Evolutionary conservation across 2,888 invertebrate genomes (phyloP).

Genomic region (Platyscelio sp.): DNA sequence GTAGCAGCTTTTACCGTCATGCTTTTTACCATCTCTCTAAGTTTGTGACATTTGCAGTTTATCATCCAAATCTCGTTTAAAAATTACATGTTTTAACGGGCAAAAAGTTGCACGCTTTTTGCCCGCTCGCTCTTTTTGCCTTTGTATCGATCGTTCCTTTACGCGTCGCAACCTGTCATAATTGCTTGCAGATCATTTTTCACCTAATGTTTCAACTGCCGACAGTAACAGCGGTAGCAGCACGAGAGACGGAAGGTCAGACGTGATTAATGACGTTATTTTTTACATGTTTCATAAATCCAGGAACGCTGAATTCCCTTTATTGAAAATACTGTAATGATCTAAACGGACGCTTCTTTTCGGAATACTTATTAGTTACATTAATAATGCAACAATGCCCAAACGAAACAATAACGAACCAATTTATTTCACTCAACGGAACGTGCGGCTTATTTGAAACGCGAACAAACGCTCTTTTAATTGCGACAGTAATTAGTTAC

Average conservation of each 20-base stretch:
- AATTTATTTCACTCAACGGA: neutral
- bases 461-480: slow-evolving; percentile 26
- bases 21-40: neutral
- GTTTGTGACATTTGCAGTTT: slow-evolving; percentile 35
- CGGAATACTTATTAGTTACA: slow-evolving; percentile 34
- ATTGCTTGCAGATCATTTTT: slow-evolving; percentile 80
- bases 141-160: slow-evolving; percentile 58
- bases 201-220: slow-evolving; percentile 76
- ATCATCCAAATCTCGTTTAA: slow-evolving; percentile 41
- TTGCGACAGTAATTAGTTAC: slow-evolving; percentile 37
- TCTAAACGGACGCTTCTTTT: slow-evolving; percentile 51
- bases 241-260: slow-evolving; percentile 61
- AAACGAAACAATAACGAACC: neutral
- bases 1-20: neutral
- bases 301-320: slow-evolving; percentile 75
- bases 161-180: slow-evolving; percentile 75
- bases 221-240: slow-evolving; percentile 66
- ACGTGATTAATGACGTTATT: slow-evolving; percentile 66
- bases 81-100: slow-evolving; percentile 43
- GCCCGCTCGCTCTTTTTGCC: slow-evolving; percentile 24
- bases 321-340: slow-evolving; percentile 75
- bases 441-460: slow-evolving; percentile 12
- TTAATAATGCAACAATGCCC: slow-evolving; percentile 11
- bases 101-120: slow-evolving; percentile 45
- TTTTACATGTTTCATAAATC: slow-evolving; percentile 70